A percentile compares a stretch with the other conserved stretches of the same genome.
Conservation (phyloP, 2,113 vertebrate genomes). For the Urocitellus parryii region DNA sequence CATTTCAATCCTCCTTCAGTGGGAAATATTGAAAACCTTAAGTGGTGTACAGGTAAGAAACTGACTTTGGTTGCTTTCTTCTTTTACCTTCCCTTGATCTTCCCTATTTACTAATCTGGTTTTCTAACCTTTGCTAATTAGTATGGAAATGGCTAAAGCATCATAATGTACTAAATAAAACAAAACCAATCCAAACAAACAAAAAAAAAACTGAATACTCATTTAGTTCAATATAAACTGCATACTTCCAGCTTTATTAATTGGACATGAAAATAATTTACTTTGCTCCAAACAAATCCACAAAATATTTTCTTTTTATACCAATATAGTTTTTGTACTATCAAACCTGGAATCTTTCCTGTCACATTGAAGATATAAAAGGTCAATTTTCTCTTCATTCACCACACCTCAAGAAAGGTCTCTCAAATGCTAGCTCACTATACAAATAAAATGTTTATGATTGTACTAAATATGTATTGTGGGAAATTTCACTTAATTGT, state of each 20-base stretch:
- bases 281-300: background rate
- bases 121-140: background rate
- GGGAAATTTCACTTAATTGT: background rate
- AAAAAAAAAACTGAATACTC: background rate
- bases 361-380: background rate
- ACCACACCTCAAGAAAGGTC: background rate
- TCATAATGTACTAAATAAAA: background rate
- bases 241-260: background rate
- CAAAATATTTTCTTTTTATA: background rate
- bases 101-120: background rate
- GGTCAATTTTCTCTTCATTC: background rate
- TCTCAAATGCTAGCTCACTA: background rate
- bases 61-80: background rate
- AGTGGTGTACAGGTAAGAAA: background rate
- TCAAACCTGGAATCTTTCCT: background rate
- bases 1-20: background rate
- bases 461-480: background rate
- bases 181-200: background rate
- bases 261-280: background rate
- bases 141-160: background rate
- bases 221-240: background rate
- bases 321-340: background rate
- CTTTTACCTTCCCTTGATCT: background rate
- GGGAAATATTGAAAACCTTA: background rate
- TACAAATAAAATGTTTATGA: background rate